Evolutionary conservation across 2,113 vertebrate species (phyloP).

Genomic region (Puffinus mauretanicus): DNA sequence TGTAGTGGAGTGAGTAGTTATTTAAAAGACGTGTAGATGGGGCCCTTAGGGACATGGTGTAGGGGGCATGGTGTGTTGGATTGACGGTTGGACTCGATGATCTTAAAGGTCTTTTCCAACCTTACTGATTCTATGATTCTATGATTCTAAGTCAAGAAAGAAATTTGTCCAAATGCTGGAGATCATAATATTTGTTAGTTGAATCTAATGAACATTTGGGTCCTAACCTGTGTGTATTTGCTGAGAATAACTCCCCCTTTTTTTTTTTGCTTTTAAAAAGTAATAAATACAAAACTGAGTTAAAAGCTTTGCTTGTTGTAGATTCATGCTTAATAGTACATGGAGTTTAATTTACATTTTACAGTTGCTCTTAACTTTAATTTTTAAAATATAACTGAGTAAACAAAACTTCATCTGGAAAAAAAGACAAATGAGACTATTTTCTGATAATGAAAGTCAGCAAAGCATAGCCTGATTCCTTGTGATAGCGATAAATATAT

Average conservation of each 20-base stretch:
- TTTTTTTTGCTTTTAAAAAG: not conserved
- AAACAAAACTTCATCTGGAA: slow-evolving; percentile 27
- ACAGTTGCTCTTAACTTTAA: not conserved
- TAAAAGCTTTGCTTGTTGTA: not conserved
- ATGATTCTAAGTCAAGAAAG: not conserved
- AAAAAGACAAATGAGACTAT: not conserved
- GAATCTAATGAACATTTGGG: not conserved
- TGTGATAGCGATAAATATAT: slow-evolving; percentile 32
- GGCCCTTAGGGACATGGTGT: too few species aligned
- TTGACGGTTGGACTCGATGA: too few species aligned
- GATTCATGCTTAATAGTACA: not conserved
- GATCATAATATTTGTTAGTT: not conserved
- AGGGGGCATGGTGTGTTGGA: too few species aligned
- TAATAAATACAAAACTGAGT: not conserved
- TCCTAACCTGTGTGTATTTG: not conserved
- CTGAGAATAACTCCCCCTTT: not conserved
- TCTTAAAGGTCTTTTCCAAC: too few species aligned
- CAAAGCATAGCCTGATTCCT: slow-evolving; percentile 25
- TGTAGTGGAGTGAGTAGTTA: too few species aligned
- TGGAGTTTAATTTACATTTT: not conserved
- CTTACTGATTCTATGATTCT: too few species aligned
- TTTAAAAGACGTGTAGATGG: too few species aligned
- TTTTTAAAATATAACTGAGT: not conserved
- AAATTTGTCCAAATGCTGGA: not conserved
- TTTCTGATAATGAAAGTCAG: slow-evolving; percentile 30